Conservation (phyloP, 2,797 vertebrate genomes). For the Chloroceryle amazona region DNA sequence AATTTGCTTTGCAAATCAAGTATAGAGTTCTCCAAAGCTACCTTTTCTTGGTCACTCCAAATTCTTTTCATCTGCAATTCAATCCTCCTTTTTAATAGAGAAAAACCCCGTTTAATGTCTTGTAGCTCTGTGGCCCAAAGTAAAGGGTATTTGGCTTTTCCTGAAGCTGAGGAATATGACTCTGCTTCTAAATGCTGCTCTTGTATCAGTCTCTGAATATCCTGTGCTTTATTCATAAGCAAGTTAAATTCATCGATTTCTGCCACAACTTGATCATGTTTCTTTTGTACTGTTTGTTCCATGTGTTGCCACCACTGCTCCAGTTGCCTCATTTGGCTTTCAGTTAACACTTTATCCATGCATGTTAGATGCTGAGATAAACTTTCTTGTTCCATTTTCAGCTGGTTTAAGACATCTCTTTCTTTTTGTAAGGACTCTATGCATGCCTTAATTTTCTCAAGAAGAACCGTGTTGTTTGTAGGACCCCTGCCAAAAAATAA, state of each 20-base stretch:
- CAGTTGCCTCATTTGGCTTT: slow-evolving; percentile 80
- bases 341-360: slow-evolving; percentile 80
- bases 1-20: slow-evolving; percentile 81
- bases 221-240: slow-evolving; percentile 74
- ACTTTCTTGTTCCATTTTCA: slow-evolving; percentile 78
- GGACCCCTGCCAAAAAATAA: slow-evolving; percentile 80
- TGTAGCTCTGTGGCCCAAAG: slow-evolving; percentile 82
- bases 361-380: slow-evolving; percentile 79
- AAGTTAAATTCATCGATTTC: slow-evolving; percentile 78
- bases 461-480: slow-evolving; percentile 80
- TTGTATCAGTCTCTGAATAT: slow-evolving; percentile 79
- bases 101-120: slow-evolving; percentile 80
- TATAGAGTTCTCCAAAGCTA: slow-evolving; percentile 80
- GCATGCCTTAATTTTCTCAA: slow-evolving; percentile 81
- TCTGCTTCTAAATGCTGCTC: slow-evolving; percentile 41
- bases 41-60: slow-evolving; percentile 82
- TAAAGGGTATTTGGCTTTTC: slow-evolving; percentile 74
- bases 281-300: slow-evolving; percentile 81
- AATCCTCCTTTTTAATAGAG: slow-evolving; percentile 79
- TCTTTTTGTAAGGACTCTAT: slow-evolving; percentile 82
- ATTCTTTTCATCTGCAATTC: slow-evolving; percentile 82
- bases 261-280: slow-evolving; percentile 74
- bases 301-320: slow-evolving; percentile 84
- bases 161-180: slow-evolving; percentile 22
- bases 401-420: slow-evolving; percentile 79